A percentile compares a stretch with the other conserved stretches of the same genome.
phyloP scores from a whole-genome alignment of 1,140 invertebrate species.

The Heliothis subflexa region DNA sequence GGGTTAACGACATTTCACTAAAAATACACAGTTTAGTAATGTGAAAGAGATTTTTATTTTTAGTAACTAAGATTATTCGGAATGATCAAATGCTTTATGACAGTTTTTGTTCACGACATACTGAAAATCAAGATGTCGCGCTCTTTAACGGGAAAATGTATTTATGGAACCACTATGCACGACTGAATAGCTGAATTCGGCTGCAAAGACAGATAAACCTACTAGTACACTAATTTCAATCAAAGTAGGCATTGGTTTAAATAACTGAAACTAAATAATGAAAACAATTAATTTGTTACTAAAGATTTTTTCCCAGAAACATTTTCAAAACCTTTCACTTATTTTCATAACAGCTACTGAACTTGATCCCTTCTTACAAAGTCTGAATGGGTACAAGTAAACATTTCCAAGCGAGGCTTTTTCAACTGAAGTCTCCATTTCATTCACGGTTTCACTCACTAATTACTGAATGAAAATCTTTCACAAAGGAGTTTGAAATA shows the following conservation, averaged over 20 bases:
- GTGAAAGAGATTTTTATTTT: conserved; percentile 24
- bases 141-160: too few relatives aligned
- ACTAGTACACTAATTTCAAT: too few relatives aligned
- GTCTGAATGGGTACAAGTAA: neutral
- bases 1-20: conserved; percentile 36
- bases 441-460: conserved; percentile 6
- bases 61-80: neutral
- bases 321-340: too few relatives aligned
- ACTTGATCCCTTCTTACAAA: too few relatives aligned
- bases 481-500: neutral
- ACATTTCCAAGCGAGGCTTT: neutral
- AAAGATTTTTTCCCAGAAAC: too few relatives aligned
- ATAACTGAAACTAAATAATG: too few relatives aligned
- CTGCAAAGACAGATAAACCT: too few relatives aligned
- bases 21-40: conserved; percentile 36
- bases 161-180: too few relatives aligned
- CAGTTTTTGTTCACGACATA: neutral
- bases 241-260: too few relatives aligned
- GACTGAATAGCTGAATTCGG: too few relatives aligned
- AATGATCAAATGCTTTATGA: neutral
- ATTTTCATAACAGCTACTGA: too few relatives aligned
- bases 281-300: too few relatives aligned
- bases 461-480: conserved; percentile 12
- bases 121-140: neutral
- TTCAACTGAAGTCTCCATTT: neutral